Evolutionary conservation across 2,888 invertebrate genomes (phyloP).

Genomic region (Campoplex capitator): DNA sequence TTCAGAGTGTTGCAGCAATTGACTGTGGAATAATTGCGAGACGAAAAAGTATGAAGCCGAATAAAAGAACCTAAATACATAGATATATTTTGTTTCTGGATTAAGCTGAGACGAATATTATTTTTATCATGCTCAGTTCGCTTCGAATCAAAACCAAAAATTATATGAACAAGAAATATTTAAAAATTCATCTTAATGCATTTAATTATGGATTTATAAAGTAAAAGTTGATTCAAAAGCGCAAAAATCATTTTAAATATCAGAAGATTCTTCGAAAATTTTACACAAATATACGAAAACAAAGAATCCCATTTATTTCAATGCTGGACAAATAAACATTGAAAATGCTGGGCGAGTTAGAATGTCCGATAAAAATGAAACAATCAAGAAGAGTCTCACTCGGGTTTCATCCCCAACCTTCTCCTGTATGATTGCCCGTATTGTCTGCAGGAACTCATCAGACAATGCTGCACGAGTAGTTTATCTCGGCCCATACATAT

Average conservation of each 20-base stretch:
- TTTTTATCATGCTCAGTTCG: not conserved
- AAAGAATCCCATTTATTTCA: not conserved
- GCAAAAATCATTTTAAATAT: not conserved
- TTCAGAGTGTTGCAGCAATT: constrained; percentile 50
- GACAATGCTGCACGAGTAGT: constrained; percentile 67
- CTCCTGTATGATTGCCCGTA: constrained; percentile 72
- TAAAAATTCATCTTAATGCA: not conserved
- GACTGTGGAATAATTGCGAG: not conserved
- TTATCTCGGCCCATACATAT: constrained; percentile 57
- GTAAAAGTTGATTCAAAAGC: not conserved
- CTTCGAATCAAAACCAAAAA: not conserved
- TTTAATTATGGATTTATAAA: not conserved
- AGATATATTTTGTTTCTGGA: not conserved
- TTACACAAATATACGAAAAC: not conserved
- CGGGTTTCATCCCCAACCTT: constrained; percentile 53
- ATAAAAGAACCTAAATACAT: not conserved
- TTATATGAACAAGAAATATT: not conserved
- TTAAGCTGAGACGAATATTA: not conserved
- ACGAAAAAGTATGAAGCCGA: not conserved
- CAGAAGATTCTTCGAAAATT: not conserved
- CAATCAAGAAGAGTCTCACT: constrained; percentile 67
- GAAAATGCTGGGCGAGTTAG: constrained; percentile 7
- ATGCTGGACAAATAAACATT: not conserved
- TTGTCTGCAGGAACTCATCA: constrained; percentile 68
- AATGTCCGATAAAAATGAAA: constrained; percentile 66